A percentile compares a stretch with the other conserved stretches of the same genome.
Conservation (phyloP, 2,888 invertebrate species). For the Zaprionus bogoriensis region DNA sequence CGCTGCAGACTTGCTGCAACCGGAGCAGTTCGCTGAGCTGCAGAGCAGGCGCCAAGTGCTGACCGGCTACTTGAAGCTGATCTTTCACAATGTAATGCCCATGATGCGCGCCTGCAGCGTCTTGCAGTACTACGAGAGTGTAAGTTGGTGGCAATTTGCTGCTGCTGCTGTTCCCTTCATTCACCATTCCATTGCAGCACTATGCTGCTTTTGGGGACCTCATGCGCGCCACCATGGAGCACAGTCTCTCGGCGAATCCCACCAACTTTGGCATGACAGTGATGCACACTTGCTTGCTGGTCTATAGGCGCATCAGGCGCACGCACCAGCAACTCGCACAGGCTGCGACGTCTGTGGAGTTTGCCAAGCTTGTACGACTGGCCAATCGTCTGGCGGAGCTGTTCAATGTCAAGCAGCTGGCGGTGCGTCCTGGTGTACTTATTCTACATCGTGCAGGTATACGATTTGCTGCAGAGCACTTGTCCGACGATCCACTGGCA, state of each 20-base stretch:
- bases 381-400: constrained; percentile 33
- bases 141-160: background rate
- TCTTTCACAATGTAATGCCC: constrained; percentile 40
- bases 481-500: background rate
- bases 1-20: background rate
- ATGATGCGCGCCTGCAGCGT: constrained; percentile 43
- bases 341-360: constrained; percentile 17
- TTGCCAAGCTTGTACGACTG: constrained; percentile 26
- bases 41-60: constrained; percentile 37
- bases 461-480: constrained; percentile 24
- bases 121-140: constrained; percentile 42
- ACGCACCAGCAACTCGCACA: background rate
- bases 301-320: constrained; percentile 18
- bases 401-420: constrained; percentile 20
- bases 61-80: constrained; percentile 48
- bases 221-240: constrained; percentile 44
- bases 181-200: constrained; percentile 5
- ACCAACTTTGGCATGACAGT: constrained; percentile 58
- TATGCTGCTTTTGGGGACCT: constrained; percentile 47
- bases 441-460: constrained; percentile 53
- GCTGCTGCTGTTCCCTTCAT: rapidly evolving
- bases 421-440: constrained; percentile 27
- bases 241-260: constrained; percentile 27
- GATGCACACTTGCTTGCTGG: constrained; percentile 48
- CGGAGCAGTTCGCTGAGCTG: background rate